These are phyloP conservation scores for Enteromius paludinosus DNA, from an alignment of 2,797 vertebrate species.

Conservation along the genomic window DNA sequence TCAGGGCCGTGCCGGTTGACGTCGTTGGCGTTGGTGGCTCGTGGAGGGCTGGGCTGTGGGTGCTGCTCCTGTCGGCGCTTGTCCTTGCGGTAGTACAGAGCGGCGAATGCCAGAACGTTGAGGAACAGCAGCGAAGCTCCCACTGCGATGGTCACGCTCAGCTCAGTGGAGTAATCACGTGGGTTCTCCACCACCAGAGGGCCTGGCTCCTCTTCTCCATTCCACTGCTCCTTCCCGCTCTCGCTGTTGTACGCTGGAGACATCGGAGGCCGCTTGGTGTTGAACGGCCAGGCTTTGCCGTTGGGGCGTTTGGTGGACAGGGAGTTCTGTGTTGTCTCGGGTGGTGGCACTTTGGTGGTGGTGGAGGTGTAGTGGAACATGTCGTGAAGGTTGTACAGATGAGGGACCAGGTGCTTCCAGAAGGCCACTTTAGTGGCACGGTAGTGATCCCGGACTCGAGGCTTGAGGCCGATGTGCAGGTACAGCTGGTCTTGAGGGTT, in stretches of 20 bases:
- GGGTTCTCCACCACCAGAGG: conserved; percentile 92
- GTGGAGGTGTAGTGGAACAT: conserved; percentile 99
- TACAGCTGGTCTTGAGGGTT: conserved; percentile 97
- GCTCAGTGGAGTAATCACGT: conserved; percentile 96
- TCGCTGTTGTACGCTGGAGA: conserved; percentile 93
- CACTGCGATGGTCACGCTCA: conserved; percentile 96
- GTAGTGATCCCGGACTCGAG: conserved; percentile 96
- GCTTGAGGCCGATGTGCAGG: conserved; percentile 96
- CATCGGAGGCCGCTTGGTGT: conserved; percentile 94
- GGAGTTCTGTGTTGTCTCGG: conserved; percentile 93
- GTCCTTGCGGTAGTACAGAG: conserved; percentile 98
- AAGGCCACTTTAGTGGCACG: conserved; percentile 98
- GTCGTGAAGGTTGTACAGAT: conserved; percentile 97
- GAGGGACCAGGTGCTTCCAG: conserved; percentile 98
- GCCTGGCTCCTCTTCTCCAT: conserved; percentile 84
- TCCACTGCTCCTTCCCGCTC: conserved; percentile 88
- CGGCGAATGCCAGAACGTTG: conserved; percentile 94
- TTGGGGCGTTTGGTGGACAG: conserved; percentile 92
- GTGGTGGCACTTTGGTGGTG: conserved; percentile 97
- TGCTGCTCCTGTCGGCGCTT: conserved; percentile 92
- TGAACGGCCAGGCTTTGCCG: conserved; percentile 84
- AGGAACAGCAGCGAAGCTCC: conserved; percentile 97
- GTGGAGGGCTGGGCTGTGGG: conserved; percentile 89
- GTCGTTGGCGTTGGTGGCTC: conserved; percentile 82
- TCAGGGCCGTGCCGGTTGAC: conserved; percentile 87